phyloP scores from a whole-genome alignment of 2,113 vertebrate genomes.

The Globicephala melas region DNA sequence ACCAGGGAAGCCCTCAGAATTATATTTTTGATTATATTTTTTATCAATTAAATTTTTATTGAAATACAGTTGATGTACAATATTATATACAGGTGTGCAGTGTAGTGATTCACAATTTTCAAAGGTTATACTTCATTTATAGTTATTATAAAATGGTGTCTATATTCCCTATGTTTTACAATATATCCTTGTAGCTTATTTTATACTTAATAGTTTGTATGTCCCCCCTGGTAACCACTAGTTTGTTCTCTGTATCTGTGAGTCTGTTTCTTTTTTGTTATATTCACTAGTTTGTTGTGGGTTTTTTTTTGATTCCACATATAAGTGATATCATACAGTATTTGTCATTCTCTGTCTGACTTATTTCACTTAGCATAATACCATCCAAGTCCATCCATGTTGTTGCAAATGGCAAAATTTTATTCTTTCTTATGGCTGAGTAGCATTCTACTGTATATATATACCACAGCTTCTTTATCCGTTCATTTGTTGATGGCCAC shows the following conservation, averaged over 20 bases:
- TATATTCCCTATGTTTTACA: not conserved
- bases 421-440: not conserved
- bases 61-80: not conserved
- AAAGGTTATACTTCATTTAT: not conserved
- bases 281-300: not conserved
- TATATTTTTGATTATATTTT: not conserved
- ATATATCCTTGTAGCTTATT: not conserved
- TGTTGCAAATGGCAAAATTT: not conserved
- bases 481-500: not conserved
- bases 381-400: not conserved
- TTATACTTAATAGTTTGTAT: not conserved
- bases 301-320: not conserved
- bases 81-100: not conserved
- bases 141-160: not conserved
- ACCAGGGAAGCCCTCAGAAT: not conserved
- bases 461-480: not conserved
- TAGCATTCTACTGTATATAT: too few relatives aligned
- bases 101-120: not conserved
- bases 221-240: not conserved
- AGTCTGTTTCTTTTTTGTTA: not conserved
- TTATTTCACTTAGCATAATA: not conserved
- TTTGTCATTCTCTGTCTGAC: not conserved
- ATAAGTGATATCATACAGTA: not conserved
- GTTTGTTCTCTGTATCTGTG: not conserved
- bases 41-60: not conserved